These are phyloP conservation scores for Euzetes globulus DNA, from an alignment of 2,888 invertebrate genomes.

Conservation along the genomic window DNA sequence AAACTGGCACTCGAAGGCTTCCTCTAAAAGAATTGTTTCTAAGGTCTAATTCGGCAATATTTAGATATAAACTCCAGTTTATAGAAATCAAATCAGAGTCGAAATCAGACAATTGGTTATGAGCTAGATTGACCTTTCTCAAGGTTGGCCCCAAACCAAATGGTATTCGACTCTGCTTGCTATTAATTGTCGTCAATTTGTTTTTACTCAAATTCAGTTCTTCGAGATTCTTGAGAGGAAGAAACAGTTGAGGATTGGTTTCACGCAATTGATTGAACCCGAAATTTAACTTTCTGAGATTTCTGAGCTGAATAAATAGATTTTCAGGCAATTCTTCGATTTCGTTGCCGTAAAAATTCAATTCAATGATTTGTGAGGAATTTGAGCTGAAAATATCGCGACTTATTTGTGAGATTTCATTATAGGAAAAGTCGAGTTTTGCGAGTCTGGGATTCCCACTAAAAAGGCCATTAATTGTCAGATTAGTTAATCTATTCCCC, in stretches of 20 bases:
- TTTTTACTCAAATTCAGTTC: conserved; percentile 56
- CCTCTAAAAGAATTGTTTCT: conserved; percentile 38
- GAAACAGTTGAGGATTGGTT: conserved; percentile 35
- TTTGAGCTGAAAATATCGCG: conserved; percentile 35
- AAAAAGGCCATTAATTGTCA: conserved; percentile 36
- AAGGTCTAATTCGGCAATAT: conserved; percentile 40
- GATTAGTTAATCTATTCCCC: conserved; percentile 31
- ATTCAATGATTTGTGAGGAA: conserved; percentile 28
- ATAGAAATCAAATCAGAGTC: conserved; percentile 58
- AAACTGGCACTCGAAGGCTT: conserved; percentile 32
- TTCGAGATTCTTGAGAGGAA: conserved; percentile 39
- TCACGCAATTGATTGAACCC: conserved; percentile 39
- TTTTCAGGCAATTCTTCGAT: conserved; percentile 39
- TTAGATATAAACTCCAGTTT: conserved; percentile 39
- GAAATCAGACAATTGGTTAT: conserved; percentile 57
- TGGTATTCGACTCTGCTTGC: conserved; percentile 60
- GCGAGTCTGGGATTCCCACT: conserved; percentile 31
- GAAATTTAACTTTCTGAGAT: conserved; percentile 40
- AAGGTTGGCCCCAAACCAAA: conserved; percentile 59
- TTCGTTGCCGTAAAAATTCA: conserved; percentile 38
- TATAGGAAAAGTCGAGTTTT: conserved; percentile 34
- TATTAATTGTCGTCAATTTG: conserved; percentile 35
- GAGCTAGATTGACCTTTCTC: conserved; percentile 61
- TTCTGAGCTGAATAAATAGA: conserved; percentile 38
- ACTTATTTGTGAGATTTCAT: conserved; percentile 33